Conservation (phyloP, 2,888 invertebrate genomes). For the Callyntrura guangdongensis region DNA sequence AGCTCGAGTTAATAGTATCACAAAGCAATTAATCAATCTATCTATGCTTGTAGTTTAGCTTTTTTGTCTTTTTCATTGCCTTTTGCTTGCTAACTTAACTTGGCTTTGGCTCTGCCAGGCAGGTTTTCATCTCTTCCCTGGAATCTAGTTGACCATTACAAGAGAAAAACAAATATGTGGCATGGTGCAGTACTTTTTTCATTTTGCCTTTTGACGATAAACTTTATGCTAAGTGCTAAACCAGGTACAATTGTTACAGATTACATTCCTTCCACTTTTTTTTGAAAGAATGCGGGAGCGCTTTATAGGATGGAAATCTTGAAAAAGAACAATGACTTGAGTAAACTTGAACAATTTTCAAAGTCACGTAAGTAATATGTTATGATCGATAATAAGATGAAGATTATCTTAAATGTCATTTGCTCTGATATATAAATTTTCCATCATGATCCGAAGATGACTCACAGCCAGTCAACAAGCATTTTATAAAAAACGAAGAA, state of each 20-base stretch:
- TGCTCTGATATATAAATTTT: conserved; percentile 51
- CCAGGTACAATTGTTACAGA: conserved; percentile 81
- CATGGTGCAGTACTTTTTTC: conserved; percentile 72
- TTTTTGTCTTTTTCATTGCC: conserved; percentile 56
- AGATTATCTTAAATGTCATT: conserved; percentile 53
- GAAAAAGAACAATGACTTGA: conserved; percentile 69
- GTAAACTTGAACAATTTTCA: conserved; percentile 69
- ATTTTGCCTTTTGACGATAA: conserved; percentile 59
- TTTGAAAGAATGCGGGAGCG: conserved; percentile 48
- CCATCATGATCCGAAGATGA: conserved; percentile 29
- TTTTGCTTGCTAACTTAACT: conserved; percentile 7
- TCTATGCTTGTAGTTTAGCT: conserved; percentile 54
- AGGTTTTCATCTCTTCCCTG: conserved; percentile 65
- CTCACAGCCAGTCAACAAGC: neutral
- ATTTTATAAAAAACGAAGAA: neutral
- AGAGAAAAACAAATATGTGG: conserved; percentile 13
- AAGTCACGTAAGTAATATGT: conserved; percentile 54
- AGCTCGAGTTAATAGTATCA: conserved; percentile 79
- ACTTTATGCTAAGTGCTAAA: conserved; percentile 79
- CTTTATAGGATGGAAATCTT: conserved; percentile 27
- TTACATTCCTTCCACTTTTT: conserved; percentile 79
- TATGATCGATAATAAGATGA: conserved; percentile 28
- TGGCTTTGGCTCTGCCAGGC: conserved; percentile 11
- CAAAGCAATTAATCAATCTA: conserved; percentile 79
- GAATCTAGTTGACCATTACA: conserved; percentile 66